phyloP scores from a whole-genome alignment of 92 coral and sea anemone species.

The Palythoa grandis region DNA sequence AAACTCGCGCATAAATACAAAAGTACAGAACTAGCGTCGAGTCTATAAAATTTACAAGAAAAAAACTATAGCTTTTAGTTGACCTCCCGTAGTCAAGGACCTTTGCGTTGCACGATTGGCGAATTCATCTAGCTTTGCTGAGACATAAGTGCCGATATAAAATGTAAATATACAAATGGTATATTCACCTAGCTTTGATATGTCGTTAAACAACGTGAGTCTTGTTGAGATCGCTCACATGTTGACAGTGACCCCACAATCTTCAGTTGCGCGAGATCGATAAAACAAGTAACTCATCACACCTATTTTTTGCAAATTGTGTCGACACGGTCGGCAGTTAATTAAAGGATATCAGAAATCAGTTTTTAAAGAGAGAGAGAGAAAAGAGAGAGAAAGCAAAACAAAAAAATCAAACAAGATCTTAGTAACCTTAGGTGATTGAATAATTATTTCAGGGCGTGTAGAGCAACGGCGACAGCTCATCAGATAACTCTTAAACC shows the following conservation, averaged over 20 bases:
- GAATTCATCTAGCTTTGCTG: neutral
- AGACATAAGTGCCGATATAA: no score
- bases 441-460: slow-evolving; percentile 31
- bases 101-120: neutral
- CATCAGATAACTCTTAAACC: slow-evolving; percentile 37
- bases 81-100: neutral
- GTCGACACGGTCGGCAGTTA: neutral
- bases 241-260: slow-evolving; percentile 10
- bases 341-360: neutral
- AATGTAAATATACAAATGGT: no score
- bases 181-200: neutral
- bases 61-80: no score
- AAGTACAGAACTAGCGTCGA: no score
- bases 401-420: neutral
- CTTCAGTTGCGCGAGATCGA: neutral
- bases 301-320: slow-evolving; percentile 2
- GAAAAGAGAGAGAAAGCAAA: neutral
- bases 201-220: neutral
- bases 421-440: neutral
- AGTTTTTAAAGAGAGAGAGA: slow-evolving; percentile 24
- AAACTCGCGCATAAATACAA: no score
- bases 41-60: neutral
- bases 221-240: neutral
- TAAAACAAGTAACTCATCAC: slow-evolving; percentile 10
- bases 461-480: slow-evolving; percentile 31